Percentiles rank a stretch among this genome's conserved stretches.
These are phyloP conservation scores for Bacillus rossius DNA, from an alignment of 1,140 invertebrate species.

Conservation along the genomic window DNA sequence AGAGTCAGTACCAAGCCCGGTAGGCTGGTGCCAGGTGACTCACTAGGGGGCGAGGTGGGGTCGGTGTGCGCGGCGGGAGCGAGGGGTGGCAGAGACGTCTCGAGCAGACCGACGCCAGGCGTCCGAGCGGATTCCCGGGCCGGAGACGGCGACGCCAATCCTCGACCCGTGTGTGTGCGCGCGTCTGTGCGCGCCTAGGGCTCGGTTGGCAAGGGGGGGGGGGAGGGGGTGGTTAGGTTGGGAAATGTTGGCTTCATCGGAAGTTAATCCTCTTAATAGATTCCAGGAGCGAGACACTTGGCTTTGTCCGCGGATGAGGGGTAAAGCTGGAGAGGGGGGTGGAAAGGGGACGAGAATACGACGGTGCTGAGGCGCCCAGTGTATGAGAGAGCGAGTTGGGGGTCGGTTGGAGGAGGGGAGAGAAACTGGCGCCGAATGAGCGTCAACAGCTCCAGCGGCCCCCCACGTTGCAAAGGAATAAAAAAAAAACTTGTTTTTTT, in stretches of 20 bases:
- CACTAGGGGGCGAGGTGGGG: too few relatives aligned
- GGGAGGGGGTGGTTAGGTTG: conserved; percentile 14
- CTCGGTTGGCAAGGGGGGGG: background rate
- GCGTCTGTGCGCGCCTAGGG: conserved; percentile 4
- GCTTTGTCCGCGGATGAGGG: conserved; percentile 7
- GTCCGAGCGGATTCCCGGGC: too few relatives aligned
- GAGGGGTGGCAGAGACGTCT: too few relatives aligned
- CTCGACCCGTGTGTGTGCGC: background rate
- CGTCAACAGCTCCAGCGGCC: background rate
- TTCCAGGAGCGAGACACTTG: conserved; percentile 14
- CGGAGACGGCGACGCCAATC: too few relatives aligned
- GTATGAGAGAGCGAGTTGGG: background rate
- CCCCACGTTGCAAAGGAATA: too few relatives aligned
- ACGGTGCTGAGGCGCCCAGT: background rate
- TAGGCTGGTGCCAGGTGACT: too few relatives aligned
- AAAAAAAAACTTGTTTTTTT: too few relatives aligned
- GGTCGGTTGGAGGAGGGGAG: background rate
- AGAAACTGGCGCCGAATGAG: background rate
- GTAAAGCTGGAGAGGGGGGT: background rate
- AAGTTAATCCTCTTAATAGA: conserved; percentile 26
- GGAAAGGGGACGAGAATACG: background rate
- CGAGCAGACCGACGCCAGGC: too few relatives aligned
- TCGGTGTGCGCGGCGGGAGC: too few relatives aligned
- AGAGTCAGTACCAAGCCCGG: too few relatives aligned
- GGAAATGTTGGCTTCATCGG: conserved; percentile 23